phyloP scores from a whole-genome alignment of 2,113 vertebrate species.

The Psephotus haematonotus region DNA sequence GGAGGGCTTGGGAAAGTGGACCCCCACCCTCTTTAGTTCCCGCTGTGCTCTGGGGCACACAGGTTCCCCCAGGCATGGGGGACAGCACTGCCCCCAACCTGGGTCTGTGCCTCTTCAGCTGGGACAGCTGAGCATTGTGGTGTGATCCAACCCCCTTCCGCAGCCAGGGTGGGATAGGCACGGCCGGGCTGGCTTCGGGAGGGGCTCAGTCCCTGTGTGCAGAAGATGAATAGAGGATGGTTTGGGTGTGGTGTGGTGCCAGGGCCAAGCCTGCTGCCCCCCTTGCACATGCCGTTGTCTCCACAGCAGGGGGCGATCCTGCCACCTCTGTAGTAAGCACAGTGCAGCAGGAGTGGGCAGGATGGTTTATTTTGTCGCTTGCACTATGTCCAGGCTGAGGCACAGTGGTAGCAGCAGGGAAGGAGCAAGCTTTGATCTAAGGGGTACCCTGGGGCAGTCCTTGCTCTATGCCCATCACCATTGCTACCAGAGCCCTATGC shows the following conservation, averaged over 20 bases:
- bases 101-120: background rate
- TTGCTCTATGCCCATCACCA: background rate
- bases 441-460: background rate
- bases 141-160: background rate
- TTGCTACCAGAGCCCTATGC: background rate
- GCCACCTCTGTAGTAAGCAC: background rate
- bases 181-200: background rate
- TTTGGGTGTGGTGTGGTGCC: background rate
- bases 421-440: background rate
- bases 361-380: conserved; percentile 48
- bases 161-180: background rate
- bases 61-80: background rate
- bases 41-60: background rate
- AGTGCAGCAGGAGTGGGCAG: background rate
- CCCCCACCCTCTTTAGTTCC: background rate
- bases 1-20: background rate
- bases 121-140: background rate
- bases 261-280: background rate
- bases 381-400: conserved; percentile 22
- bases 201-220: too few relatives aligned
- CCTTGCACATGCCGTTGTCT: background rate
- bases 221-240: conserved; percentile 13
- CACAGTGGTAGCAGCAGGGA: conserved; percentile 14
- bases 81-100: rapidly evolving
- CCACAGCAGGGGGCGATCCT: background rate